Base-by-base conservation (phyloP, 2,113 vertebrate genomes). In the Tychaedon coryphoeus region DNA sequence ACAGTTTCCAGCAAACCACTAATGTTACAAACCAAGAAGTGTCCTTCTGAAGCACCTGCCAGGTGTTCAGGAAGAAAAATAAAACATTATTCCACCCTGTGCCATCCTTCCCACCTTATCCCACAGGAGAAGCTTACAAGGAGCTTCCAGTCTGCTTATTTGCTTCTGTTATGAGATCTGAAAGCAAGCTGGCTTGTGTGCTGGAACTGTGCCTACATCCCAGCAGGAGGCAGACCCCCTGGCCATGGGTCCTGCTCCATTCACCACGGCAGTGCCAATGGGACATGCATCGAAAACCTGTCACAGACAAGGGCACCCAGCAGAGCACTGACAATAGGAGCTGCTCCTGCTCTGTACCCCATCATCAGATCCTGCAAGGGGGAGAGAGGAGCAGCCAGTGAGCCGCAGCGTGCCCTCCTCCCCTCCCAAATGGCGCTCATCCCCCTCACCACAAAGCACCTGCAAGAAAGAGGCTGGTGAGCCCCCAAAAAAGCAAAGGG, bases 391-490 rank as follows among this genome's bases (percentile, higher is more conserved):
- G 38, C 61, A 43, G 42, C 29, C 1, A 5, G 40, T 2, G 4
- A 54, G 29, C 20, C 3, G 2, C 6, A 3, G 54, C 0, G 0
- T 19, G 34, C 24, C n/a, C n/a, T 61, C 19, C 56, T 53, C 9
- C 6, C 31, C n/a, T 77, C 45, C 10, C 19, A 77, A 75, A 70
- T 0, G 5, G 8, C 2, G 1, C 8, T 56, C 2, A 1, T 8
- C 8, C 9, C 25, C 12, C 28, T 64, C 14, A 38, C 17, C 31
- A 25, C 25, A 64, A 34, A 31, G 38, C 47, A 19, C 19, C 45
- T 22, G 29, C 1, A 4, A 51, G 36, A 60, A 13, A 12, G n/a
- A 33, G n/a, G 22, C 72, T 13, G 4, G 17, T 2, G 6, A 57
- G n/a, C 2, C 17, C 50, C 72, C 2, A 0, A 10, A 42, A 76